Base-by-base conservation (phyloP, 2,888 invertebrate species). In the Vanessa cardui region DNA sequence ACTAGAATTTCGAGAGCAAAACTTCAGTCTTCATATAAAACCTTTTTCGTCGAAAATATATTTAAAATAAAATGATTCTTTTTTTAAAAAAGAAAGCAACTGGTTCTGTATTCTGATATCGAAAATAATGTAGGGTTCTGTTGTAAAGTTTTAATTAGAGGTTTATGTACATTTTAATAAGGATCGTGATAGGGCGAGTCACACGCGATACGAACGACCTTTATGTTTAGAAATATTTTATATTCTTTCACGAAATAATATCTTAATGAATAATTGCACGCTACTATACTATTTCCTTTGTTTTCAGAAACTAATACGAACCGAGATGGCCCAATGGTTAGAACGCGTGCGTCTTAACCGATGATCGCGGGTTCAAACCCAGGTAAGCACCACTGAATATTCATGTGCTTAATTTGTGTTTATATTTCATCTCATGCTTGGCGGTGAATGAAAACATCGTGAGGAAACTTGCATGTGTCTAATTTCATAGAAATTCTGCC, bases 81-180 rank as follows among this genome's bases (percentile, higher is more conserved):
- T 56, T 67, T 54, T 21, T 18, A 12, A 12, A 31, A 54, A 33
- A 39, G n/a, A n/a, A n/a, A n/a, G n/a, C n/a, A 18, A 18, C 39
- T 31, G 8, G 18, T 58, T 58, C 39, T 26, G 8, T 64, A 56
- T 39, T 64, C 15, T 54, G 26, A 16, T 56, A 33, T 56, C 49
- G 52, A 54, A 66, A 64, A 54, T 62, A 64, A 64, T 52, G 62
- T 58, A 15, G 58, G 61, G 58, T 77, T 77, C 73, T 68, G 76
- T 80, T 78, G 82, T 85, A 81, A 86, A 86, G 81, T 88, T 88
- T 88, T 90, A 90, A 89, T 89, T 89, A 88, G 84, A 80, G 80
- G 77, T 78, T 81, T 81, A 86, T 71, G 74, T 73, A 69, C 68
- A 80, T 84, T 84, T 86, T 84, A 81, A 78, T 78, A 79, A 74